Evolutionary conservation across 2,113 vertebrate genomes (phyloP), one percentile per base, ranked within the genome.

Genomic region (Amia ocellicauda): DNA sequence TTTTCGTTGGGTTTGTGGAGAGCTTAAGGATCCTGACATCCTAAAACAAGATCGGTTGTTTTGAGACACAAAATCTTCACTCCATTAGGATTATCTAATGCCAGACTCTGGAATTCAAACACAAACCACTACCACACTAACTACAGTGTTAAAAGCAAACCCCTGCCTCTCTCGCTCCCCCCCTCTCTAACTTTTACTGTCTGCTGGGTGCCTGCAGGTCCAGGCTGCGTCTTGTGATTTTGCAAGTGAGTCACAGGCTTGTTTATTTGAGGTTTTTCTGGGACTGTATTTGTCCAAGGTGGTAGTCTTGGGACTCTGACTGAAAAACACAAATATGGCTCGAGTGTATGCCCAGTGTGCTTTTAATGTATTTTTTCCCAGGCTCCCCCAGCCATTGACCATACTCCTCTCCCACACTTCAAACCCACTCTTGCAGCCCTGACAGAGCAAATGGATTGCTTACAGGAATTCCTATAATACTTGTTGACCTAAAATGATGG

Each of bases 201-300:
- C n/a, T 13, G 9, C 55, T 45, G 70, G n/a, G n/a, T n/a, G n/a
- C n/a, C n/a, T n/a, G n/a, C 31, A 36, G 31, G n/a, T n/a, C n/a
- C n/a, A n/a, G n/a, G n/a, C n/a, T n/a, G n/a, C 31, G 5, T 83
- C 83, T 84, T 77, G 78, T 82, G 81, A 82, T 74, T 66, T 61
- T 73, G 74, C 36, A 50, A 66, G 74, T 58, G 50, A 58, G 67
- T 76, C 63, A 58, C 63, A 70, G 63, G 17, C 42, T 55, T 51
- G 75, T 52, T 50, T 80, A n/a, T n/a, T n/a, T n/a, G n/a, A 71
- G 78, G 83, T 82, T 70, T 78, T 70, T 54, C 68, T 50, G 29
- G 61, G 52, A 36, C 40, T 24, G 22, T 70, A 42, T 80, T 77
- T 76, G 69, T 67, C 58, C 27, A 76, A 54, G 70, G 67, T 72